Evolutionary conservation across 2,888 invertebrate genomes (phyloP).

Genomic region (Aricia artaxerxes): DNA sequence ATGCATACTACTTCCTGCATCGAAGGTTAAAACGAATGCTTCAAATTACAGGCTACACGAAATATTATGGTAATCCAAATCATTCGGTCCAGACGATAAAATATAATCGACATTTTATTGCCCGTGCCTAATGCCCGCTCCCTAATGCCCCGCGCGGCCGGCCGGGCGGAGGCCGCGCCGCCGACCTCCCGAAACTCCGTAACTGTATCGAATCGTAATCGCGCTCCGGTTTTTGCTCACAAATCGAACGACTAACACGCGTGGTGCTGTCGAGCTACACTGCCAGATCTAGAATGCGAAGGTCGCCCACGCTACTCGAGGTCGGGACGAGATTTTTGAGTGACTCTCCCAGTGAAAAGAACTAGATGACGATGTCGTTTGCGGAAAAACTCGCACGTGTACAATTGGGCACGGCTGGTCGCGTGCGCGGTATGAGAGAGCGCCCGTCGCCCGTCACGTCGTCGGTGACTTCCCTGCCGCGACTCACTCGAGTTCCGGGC

Average conservation of each 20-base stretch:
- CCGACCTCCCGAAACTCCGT: slow-evolving; percentile 25
- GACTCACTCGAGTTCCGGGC: background rate
- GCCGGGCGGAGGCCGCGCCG: slow-evolving; percentile 39
- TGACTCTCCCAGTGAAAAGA: background rate
- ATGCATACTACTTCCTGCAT: slow-evolving; percentile 2
- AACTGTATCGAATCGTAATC: slow-evolving; percentile 22
- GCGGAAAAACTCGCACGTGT: background rate
- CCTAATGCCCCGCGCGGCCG: slow-evolving; percentile 57
- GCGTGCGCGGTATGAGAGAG: slow-evolving; percentile 57
- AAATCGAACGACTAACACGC: slow-evolving; percentile 26
- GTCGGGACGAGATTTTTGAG: background rate
- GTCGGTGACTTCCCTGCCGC: slow-evolving; percentile 62
- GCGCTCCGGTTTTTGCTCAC: slow-evolving; percentile 21
- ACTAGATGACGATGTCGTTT: background rate
- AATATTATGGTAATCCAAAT: slow-evolving; percentile 12
- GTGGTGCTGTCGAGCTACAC: slow-evolving; percentile 35
- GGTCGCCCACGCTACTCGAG: background rate
- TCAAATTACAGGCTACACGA: slow-evolving; percentile 10
- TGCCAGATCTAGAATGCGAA: background rate
- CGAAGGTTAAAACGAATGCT: background rate
- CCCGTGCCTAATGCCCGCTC: slow-evolving; percentile 56
- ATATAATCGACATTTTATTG: slow-evolving; percentile 52
- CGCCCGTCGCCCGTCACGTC: slow-evolving; percentile 64
- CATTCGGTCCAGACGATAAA: slow-evolving; percentile 29
- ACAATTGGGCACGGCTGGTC: slow-evolving; percentile 53